phyloP scores from a whole-genome alignment of 1,140 invertebrate genomes.

The Caenorhabditis latens region DNA sequence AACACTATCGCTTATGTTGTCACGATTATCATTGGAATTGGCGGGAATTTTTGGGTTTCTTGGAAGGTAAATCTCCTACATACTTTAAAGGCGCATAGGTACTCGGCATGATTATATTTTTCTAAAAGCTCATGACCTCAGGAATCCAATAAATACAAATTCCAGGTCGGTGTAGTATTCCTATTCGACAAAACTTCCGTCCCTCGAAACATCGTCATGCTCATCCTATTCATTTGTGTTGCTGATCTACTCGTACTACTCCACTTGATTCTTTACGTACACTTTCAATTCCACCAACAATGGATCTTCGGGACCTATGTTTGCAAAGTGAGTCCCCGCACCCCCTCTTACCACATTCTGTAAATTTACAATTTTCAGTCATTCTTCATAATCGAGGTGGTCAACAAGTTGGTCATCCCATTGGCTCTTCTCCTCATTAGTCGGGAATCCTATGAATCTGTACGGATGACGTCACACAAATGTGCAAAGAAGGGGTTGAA shows the following conservation, averaged over 20 bases:
- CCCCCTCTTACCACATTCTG: neutral
- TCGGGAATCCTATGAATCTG: constrained; percentile 56
- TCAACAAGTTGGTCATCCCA: constrained; percentile 59
- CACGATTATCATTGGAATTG: constrained; percentile 29
- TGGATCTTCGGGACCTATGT: constrained; percentile 42
- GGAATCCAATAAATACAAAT: neutral
- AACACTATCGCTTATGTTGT: constrained; percentile 50
- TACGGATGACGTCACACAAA: constrained; percentile 47
- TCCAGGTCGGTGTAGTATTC: constrained; percentile 56
- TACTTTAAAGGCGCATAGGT: neutral
- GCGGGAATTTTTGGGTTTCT: constrained; percentile 48
- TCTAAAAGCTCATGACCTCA: too few relatives aligned
- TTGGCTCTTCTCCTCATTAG: constrained; percentile 47
- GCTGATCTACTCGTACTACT: constrained; percentile 43
- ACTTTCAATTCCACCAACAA: constrained; percentile 46
- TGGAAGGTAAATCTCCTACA: constrained; percentile 57
- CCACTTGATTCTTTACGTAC: constrained; percentile 18
- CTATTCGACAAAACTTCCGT: constrained; percentile 53
- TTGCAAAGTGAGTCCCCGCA: constrained; percentile 53
- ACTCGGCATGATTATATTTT: too few relatives aligned
- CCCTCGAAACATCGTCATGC: constrained; percentile 40
- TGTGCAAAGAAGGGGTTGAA: neutral
- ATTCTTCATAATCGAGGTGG: constrained; percentile 57
- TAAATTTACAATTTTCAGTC: neutral
- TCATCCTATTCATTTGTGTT: constrained; percentile 53